phyloP scores from a whole-genome alignment of 2,113 vertebrate genomes.

The Ceuthmochares aereus region DNA sequence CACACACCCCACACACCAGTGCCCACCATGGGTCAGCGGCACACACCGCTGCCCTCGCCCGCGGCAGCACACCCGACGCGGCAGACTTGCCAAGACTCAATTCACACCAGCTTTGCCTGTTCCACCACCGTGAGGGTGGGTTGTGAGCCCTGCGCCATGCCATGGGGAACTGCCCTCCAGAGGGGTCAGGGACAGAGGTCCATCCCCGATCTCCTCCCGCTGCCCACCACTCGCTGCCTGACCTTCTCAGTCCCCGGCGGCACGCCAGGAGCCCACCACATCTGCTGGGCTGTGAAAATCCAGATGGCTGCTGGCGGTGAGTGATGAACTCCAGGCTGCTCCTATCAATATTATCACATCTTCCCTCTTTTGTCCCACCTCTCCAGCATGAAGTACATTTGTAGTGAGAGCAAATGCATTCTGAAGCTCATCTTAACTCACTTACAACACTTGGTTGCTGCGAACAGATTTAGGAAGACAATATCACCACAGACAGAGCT shows the following conservation, averaged over 20 bases:
- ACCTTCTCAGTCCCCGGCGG: not conserved
- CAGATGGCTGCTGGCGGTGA: constrained; percentile 60
- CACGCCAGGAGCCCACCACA: not conserved
- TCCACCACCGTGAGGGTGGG: too few relatives aligned
- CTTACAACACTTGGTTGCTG: not conserved
- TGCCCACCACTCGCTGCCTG: not conserved
- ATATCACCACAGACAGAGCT: not conserved
- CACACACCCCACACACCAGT: not conserved
- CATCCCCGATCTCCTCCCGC: not conserved
- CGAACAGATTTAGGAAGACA: not conserved
- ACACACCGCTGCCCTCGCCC: not conserved
- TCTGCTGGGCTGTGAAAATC: constrained; percentile 38
- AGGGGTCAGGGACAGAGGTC: too few relatives aligned
- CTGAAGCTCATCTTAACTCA: not conserved
- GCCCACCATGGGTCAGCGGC: too few relatives aligned
- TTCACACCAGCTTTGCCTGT: not conserved
- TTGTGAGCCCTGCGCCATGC: not conserved
- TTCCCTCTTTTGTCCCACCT: not conserved
- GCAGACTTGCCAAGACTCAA: not conserved
- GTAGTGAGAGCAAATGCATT: not conserved
- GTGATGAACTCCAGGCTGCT: constrained; percentile 34
- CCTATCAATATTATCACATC: constrained; percentile 11
- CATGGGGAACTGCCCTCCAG: not conserved
- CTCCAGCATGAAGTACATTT: not conserved
- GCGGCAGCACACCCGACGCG: not conserved